Percentiles rank a stretch among this genome's conserved stretches.
Evolutionary conservation across 2,113 vertebrate genomes (phyloP).

Genomic region (Engystomops pustulosus): DNA sequence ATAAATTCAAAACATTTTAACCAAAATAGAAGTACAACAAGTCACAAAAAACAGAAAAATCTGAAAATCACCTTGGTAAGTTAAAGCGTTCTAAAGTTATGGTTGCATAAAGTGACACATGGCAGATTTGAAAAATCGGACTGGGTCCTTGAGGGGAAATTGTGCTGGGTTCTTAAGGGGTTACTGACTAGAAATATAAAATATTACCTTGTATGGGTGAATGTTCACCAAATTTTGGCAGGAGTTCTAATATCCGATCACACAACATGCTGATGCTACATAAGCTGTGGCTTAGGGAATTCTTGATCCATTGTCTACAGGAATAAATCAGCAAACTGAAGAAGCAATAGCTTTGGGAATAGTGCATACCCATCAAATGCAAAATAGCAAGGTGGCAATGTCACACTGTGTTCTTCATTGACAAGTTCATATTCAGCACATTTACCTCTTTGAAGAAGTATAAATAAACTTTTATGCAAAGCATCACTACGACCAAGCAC

Average conservation of each 20-base stretch:
- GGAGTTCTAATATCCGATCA: background rate
- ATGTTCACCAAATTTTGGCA: background rate
- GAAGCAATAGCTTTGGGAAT: background rate
- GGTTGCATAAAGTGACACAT: too few species aligned
- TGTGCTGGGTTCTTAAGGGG: too few species aligned
- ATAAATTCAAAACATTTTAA: too few species aligned
- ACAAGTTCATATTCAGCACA: background rate
- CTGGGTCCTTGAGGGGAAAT: too few species aligned
- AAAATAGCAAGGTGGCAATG: conserved; percentile 4
- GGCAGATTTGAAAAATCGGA: too few species aligned
- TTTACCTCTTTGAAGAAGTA: background rate
- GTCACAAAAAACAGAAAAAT: too few species aligned
- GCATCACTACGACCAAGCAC: background rate
- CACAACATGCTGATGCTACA: background rate
- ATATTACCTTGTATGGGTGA: background rate
- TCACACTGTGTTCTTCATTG: background rate
- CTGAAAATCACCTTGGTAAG: too few species aligned
- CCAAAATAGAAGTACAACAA: too few species aligned
- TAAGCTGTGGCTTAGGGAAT: background rate
- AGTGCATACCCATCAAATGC: background rate
- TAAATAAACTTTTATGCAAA: background rate
- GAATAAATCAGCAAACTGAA: background rate
- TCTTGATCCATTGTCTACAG: background rate
- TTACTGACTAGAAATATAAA: too few species aligned
- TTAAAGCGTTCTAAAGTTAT: too few species aligned